Evolutionary conservation across 1,140 invertebrate genomes (phyloP).

Genomic region (Atopsyche davidsoni): DNA sequence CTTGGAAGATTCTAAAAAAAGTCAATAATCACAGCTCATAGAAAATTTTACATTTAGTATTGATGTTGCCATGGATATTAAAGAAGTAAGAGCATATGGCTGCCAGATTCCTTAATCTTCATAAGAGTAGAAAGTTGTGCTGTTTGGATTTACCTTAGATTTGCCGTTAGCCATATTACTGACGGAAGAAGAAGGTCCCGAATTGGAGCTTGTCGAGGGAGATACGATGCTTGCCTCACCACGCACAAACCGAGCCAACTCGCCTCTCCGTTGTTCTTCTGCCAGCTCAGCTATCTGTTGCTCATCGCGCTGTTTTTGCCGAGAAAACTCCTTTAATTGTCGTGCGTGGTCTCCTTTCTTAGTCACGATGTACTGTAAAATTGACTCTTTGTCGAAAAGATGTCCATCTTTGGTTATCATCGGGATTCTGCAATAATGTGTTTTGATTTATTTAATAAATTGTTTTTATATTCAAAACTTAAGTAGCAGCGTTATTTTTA

Average conservation of each 20-base stretch:
- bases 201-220: too few species aligned
- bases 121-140: too few species aligned
- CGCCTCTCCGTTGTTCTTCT: conserved; percentile 52
- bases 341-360: conserved; percentile 90
- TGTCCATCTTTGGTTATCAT: conserved; percentile 71
- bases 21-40: too few species aligned
- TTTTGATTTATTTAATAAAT: not conserved
- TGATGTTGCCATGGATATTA: too few species aligned
- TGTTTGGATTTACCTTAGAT: conserved; percentile 46
- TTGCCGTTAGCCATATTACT: conserved; percentile 68
- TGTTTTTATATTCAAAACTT: too few species aligned
- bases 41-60: too few species aligned
- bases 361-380: conserved; percentile 90
- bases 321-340: conserved; percentile 91
- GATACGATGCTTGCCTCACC: too few species aligned
- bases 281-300: conserved; percentile 46
- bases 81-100: too few species aligned
- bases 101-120: too few species aligned
- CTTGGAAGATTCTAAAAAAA: conserved; percentile 89
- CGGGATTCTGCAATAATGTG: conserved; percentile 38
- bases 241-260: conserved; percentile 71
- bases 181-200: conserved; percentile 49
- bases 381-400: conserved; percentile 96
- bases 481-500: too few species aligned
- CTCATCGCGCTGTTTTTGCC: conserved; percentile 71